These are phyloP conservation scores for Fopius arisanus DNA, from an alignment of 1,140 invertebrate genomes.

Conservation along the genomic window DNA sequence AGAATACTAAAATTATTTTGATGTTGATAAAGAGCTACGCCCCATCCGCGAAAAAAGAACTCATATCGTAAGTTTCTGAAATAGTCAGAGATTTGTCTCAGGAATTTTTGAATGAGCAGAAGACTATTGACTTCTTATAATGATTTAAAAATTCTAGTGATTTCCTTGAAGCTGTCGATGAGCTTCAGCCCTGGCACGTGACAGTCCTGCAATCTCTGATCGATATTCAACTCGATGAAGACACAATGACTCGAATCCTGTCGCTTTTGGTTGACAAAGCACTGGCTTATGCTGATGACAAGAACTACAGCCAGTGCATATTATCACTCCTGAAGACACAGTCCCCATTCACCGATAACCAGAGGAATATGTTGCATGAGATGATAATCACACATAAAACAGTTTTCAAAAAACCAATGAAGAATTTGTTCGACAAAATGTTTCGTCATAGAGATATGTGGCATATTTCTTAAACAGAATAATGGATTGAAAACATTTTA, in stretches of 20 bases:
- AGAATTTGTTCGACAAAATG: constrained; percentile 35
- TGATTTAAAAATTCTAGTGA: constrained; percentile 38
- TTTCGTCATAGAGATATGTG: constrained; percentile 28
- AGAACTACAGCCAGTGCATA: constrained; percentile 45
- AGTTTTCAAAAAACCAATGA: constrained; percentile 44
- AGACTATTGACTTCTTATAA: too few species aligned
- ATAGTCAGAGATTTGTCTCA: too few species aligned
- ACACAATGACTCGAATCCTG: constrained; percentile 37
- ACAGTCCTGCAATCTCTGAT: constrained; percentile 39
- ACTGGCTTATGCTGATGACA: constrained; percentile 40
- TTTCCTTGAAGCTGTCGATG: constrained; percentile 36
- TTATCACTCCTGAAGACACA: constrained; percentile 45
- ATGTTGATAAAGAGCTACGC: constrained; percentile 38
- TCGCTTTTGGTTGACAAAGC: constrained; percentile 40
- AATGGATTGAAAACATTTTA: not conserved
- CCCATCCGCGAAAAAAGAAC: constrained; percentile 20
- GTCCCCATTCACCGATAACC: constrained; percentile 36
- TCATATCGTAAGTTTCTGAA: constrained; percentile 39
- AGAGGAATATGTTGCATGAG: constrained; percentile 40
- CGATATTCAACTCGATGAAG: constrained; percentile 33
- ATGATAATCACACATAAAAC: constrained; percentile 42
- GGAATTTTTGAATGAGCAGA: too few species aligned
- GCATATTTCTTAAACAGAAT: constrained; percentile 21
- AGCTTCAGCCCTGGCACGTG: constrained; percentile 49
- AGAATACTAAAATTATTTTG: constrained; percentile 38